phyloP scores from a whole-genome alignment of 2,113 vertebrate species.

The Macquaria ambigua region DNA sequence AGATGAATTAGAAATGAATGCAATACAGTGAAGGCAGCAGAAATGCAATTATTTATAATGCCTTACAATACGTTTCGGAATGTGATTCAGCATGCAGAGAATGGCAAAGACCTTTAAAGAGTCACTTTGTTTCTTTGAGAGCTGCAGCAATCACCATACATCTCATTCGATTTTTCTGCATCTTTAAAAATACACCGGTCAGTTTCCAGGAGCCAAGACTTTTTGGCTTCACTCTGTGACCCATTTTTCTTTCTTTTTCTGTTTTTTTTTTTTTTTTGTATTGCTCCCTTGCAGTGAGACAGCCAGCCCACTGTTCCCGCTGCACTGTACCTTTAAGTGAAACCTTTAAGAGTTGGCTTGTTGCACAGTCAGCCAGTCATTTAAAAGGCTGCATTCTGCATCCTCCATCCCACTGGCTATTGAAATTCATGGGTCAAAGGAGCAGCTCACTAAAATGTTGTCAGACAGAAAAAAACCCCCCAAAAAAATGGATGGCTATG shows the following conservation, averaged over 20 bases:
- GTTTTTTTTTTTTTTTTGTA: too few species aligned
- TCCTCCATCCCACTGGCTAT: conserved; percentile 41
- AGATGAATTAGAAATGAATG: neutral
- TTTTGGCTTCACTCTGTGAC: neutral
- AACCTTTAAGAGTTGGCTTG: conserved; percentile 29
- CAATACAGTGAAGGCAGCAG: neutral
- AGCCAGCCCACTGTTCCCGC: neutral
- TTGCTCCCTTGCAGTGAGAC: neutral
- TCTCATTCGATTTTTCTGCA: neutral
- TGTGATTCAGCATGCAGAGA: neutral
- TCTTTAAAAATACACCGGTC: neutral
- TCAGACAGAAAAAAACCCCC: conserved; percentile 3
- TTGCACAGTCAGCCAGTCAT: conserved; percentile 39
- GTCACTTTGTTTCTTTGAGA: neutral
- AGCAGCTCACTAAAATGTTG: conserved; percentile 48
- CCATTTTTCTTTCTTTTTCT: neutral
- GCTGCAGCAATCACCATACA: neutral
- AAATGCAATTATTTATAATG: neutral
- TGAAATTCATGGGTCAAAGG: conserved; percentile 51
- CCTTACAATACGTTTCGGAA: neutral
- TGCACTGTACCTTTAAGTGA: conserved; percentile 37
- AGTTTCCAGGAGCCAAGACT: neutral
- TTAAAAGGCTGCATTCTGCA: conserved; percentile 25
- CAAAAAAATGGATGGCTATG: conserved; percentile 14
- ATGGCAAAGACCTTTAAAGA: conserved; percentile 5